phyloP scores from a whole-genome alignment of 2,888 invertebrate genomes.

The Drosophila neonasuta region DNA sequence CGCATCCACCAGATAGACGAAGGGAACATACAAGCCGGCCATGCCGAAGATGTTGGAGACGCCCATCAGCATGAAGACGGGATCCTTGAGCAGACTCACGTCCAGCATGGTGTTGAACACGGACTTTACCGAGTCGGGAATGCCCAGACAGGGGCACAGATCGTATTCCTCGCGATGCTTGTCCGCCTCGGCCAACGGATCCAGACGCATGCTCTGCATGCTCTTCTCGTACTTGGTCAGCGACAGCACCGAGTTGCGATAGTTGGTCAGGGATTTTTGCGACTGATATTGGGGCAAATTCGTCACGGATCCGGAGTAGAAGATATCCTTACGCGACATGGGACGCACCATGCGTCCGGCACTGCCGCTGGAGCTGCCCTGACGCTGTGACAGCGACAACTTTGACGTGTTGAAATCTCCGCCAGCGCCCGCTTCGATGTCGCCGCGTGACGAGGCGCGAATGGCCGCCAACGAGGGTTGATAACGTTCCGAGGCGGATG shows the following conservation, averaged over 20 bases:
- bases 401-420: slow-evolving; percentile 88
- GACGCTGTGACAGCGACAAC: slow-evolving; percentile 84
- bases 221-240: slow-evolving; percentile 88
- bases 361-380: slow-evolving; percentile 71
- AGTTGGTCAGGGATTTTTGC: slow-evolving; percentile 94
- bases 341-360: slow-evolving; percentile 90
- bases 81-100: slow-evolving; percentile 92
- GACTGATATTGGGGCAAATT: slow-evolving; percentile 97
- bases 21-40: slow-evolving; percentile 98
- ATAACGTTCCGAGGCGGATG: slow-evolving; percentile 91
- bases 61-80: slow-evolving; percentile 95
- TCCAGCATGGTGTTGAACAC: slow-evolving; percentile 95
- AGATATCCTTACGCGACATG: slow-evolving; percentile 97
- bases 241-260: slow-evolving; percentile 95
- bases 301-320: slow-evolving; percentile 97
- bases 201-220: slow-evolving; percentile 84
- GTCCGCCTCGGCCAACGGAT: slow-evolving; percentile 83
- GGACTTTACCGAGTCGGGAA: slow-evolving; percentile 91
- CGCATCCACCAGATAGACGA: slow-evolving; percentile 95
- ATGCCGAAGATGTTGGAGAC: slow-evolving; percentile 98
- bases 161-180: slow-evolving; percentile 86
- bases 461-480: slow-evolving; percentile 93
- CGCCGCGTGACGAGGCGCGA: slow-evolving; percentile 89
- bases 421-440: slow-evolving; percentile 90
- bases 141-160: slow-evolving; percentile 89